Conservation (phyloP, 2,888 invertebrate species). For the Lissonota sp. region DNA sequence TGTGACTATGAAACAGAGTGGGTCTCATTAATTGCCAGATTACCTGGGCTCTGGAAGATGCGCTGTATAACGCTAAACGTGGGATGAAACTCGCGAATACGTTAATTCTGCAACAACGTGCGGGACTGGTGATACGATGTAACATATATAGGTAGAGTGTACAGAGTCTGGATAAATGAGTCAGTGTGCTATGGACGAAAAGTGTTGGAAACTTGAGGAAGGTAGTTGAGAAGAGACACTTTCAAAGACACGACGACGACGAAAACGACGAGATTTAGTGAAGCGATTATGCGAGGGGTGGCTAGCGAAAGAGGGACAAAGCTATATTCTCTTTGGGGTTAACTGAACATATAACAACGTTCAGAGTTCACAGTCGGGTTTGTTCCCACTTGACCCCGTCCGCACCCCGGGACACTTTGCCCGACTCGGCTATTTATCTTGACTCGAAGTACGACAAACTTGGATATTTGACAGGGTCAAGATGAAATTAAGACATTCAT, state of each 20-base stretch:
- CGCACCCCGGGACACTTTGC: slow-evolving; percentile 22
- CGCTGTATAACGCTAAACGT: slow-evolving; percentile 8
- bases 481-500: slow-evolving; percentile 48
- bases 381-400: slow-evolving; percentile 50
- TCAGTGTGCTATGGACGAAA: slow-evolving; percentile 3
- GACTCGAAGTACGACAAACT: slow-evolving; percentile 50
- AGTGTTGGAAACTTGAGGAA: not conserved
- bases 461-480: slow-evolving; percentile 56
- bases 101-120: slow-evolving; percentile 51
- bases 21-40: slow-evolving; percentile 47
- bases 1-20: slow-evolving; percentile 44
- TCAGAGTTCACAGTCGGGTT: slow-evolving; percentile 42
- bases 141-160: slow-evolving; percentile 26
- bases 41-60: slow-evolving; percentile 36
- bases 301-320: not conserved
- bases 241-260: slow-evolving; percentile 7
- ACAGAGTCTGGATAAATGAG: slow-evolving; percentile 49
- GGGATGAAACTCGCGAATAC: slow-evolving; percentile 19
- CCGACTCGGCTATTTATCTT: slow-evolving; percentile 62
- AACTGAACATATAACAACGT: slow-evolving; percentile 33
- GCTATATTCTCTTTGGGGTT: slow-evolving; percentile 39
- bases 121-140: slow-evolving; percentile 34
- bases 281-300: slow-evolving; percentile 48
- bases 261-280: slow-evolving; percentile 54
- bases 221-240: too few relatives aligned